Conservation (phyloP, 1,140 invertebrate species). For the Drosophila pachea region DNA sequence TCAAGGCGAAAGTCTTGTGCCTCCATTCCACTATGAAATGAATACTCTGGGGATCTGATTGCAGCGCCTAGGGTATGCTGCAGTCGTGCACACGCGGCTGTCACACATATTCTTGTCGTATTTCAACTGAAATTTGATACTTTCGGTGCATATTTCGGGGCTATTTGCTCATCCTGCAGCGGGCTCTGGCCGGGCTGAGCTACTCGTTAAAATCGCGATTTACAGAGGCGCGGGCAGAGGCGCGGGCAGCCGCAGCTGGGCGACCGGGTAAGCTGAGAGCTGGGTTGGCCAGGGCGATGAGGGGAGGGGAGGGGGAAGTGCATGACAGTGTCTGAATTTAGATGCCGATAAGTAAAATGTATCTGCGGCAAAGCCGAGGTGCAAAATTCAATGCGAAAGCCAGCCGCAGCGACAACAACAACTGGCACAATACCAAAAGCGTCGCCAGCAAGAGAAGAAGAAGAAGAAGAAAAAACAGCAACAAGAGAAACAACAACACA, state of each 20-base stretch:
- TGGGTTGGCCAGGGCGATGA: background rate
- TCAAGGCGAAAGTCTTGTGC: no score
- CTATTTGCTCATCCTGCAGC: constrained; percentile 16
- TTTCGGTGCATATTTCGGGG: constrained; percentile 50
- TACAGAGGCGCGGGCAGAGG: background rate
- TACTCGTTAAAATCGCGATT: constrained; percentile 6
- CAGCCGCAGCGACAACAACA: constrained; percentile 34
- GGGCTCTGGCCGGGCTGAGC: background rate
- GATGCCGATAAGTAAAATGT: constrained; percentile 78
- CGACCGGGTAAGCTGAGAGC: background rate
- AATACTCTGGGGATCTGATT: background rate
- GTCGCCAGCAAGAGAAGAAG: constrained; percentile 24
- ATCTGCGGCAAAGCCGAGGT: constrained; percentile 68
- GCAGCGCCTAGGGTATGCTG: background rate
- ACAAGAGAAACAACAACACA: constrained; percentile 49
- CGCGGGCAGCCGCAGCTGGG: background rate
- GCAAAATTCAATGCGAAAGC: constrained; percentile 75
- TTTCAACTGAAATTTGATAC: constrained; percentile 62
- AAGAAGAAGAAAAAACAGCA: constrained; percentile 28
- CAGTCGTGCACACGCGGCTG: background rate
- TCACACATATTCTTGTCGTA: constrained; percentile 35
- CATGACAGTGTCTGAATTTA: constrained; percentile 67
- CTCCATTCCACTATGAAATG: no score
- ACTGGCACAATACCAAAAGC: constrained; percentile 48
- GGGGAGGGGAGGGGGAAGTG: constrained; percentile 28